Percentiles rank a stretch among this genome's conserved stretches.
These are phyloP conservation scores for Silurus lanzhouensis DNA, from an alignment of 2,797 vertebrate species.

Conservation along the genomic window DNA sequence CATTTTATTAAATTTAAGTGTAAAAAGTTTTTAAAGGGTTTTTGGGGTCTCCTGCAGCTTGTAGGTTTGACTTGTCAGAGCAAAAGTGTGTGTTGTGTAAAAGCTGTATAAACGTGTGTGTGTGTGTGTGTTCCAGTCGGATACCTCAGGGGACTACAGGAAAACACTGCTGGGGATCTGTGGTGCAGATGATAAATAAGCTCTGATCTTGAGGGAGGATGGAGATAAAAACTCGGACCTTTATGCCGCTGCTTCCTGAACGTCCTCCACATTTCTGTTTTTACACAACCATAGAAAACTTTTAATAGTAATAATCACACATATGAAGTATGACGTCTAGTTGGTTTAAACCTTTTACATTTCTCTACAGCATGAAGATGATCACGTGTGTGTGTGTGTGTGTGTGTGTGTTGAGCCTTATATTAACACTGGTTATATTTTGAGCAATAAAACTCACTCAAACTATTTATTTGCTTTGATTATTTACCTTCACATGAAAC, in stretches of 20 bases:
- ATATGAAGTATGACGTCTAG: background rate
- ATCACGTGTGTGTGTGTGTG: background rate
- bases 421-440: background rate
- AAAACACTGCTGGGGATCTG: constrained; percentile 58
- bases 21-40: too few relatives aligned
- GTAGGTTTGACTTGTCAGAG: too few relatives aligned
- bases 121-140: constrained; percentile 58
- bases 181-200: constrained; percentile 52
- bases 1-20: too few relatives aligned
- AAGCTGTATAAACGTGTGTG: background rate
- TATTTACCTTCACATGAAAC: background rate
- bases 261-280: background rate
- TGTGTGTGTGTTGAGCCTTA: background rate
- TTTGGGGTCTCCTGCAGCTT: too few relatives aligned
- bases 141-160: constrained; percentile 60
- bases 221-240: background rate
- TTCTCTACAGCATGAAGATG: background rate
- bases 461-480: background rate
- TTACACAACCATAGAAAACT: background rate
- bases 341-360: background rate
- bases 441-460: background rate
- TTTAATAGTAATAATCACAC: background rate
- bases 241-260: background rate
- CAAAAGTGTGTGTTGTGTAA: background rate
- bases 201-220: background rate